Conservation (phyloP, 1,140 invertebrate genomes). For the Holcopasites calliopsidis region DNA sequence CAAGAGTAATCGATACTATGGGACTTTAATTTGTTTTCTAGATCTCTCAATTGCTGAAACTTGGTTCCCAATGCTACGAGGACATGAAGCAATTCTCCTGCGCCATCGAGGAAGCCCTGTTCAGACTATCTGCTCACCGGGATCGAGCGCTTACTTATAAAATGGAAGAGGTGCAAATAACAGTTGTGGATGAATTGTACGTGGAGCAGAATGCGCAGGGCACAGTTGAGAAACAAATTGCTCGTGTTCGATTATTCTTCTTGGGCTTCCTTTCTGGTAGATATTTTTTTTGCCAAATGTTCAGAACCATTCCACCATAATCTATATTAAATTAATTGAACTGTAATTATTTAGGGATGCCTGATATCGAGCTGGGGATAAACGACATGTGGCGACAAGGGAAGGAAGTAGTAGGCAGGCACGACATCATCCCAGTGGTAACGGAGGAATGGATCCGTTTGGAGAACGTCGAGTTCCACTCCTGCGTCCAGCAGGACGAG, state of each 20-base stretch:
- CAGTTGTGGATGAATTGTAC: constrained; percentile 97
- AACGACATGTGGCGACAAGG: constrained; percentile 98
- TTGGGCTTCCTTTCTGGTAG: constrained; percentile 92
- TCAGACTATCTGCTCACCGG: constrained; percentile 89
- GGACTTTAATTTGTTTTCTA: constrained; percentile 69
- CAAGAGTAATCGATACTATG: no score
- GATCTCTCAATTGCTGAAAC: constrained; percentile 97
- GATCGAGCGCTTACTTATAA: constrained; percentile 96
- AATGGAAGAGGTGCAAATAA: constrained; percentile 98
- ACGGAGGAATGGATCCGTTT: constrained; percentile 99
- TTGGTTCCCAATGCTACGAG: constrained; percentile 93
- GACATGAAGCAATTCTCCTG: constrained; percentile 95
- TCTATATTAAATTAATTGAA: neutral
- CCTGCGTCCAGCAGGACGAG: constrained; percentile 94
- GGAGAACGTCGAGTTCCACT: constrained; percentile 96
- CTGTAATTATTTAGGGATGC: constrained; percentile 87
- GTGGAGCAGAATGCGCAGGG: constrained; percentile 95
- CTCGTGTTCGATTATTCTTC: constrained; percentile 96
- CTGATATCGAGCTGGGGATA: constrained; percentile 96
- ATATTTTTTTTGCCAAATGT: neutral
- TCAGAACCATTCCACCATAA: neutral
- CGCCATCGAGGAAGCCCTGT: constrained; percentile 94
- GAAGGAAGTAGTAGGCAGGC: constrained; percentile 98
- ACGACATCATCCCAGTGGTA: constrained; percentile 99
- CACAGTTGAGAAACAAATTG: constrained; percentile 94